Percentiles rank a stretch among this genome's conserved stretches.
phyloP scores from a whole-genome alignment of 1,140 invertebrate species.

The Chironomus tepperi region DNA sequence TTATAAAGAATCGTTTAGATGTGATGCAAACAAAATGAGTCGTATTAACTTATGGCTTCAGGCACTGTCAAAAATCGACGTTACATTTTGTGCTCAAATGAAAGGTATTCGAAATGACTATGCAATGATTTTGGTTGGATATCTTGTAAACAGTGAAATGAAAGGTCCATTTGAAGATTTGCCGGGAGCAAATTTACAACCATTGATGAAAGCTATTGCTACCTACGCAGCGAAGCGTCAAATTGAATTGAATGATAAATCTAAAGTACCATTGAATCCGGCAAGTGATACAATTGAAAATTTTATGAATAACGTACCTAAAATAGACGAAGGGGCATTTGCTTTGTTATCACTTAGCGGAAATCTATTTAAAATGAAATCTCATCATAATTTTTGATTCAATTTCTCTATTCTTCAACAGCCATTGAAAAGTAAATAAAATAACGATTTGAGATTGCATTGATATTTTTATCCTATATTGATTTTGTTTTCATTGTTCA shows the following conservation, averaged over 20 bases:
- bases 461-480: background rate
- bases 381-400: background rate
- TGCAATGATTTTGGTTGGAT: slow-evolving; percentile 33
- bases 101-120: slow-evolving; percentile 38
- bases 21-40: background rate
- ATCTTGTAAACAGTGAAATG: slow-evolving; percentile 28
- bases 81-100: slow-evolving; percentile 31
- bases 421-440: background rate
- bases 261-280: slow-evolving; percentile 1
- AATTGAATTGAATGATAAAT: slow-evolving; percentile 2
- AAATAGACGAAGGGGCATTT: background rate
- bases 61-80: slow-evolving; percentile 30
- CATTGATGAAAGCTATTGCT: slow-evolving; percentile 33
- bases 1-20: background rate
- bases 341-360: background rate
- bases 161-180: slow-evolving; percentile 41
- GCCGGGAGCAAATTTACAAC: slow-evolving; percentile 37
- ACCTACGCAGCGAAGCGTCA: background rate
- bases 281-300: slow-evolving; percentile 5
- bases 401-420: no score
- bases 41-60: slow-evolving; percentile 33
- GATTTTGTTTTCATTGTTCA: background rate
- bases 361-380: background rate
- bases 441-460: background rate
- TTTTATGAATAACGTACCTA: background rate